Evolutionary conservation across 2,888 invertebrate genomes (phyloP), one percentile per base, ranked within the genome.

Genomic region (Eretmocerus hayati): DNA sequence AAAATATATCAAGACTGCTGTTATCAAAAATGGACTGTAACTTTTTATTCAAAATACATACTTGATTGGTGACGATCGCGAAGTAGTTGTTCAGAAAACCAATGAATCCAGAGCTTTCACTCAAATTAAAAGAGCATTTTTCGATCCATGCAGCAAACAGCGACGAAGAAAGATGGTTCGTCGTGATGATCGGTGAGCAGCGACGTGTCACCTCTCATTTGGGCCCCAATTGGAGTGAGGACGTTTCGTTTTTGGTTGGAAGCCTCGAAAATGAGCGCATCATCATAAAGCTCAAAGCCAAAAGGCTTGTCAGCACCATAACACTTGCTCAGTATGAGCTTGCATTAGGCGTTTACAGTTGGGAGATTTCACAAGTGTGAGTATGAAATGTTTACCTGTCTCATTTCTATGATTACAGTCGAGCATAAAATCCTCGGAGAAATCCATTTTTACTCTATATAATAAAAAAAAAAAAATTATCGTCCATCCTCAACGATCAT

Each of bases 221-320:
- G 13, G 64, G 62, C 30, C 58, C 67, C 2, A 62, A 65, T 4
- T 77, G 75, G 76, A 67, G 71, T 49, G 75, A 76, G 53, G 70
- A 73, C 45, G 69, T 72, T 38, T 76, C 76, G 19, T 77, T 77
- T 59, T 66, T 77, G 44, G 71, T 77, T 16, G 69, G 73, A 48
- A 62, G 69, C 26, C 61, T 75, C 50, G 68, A 70, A 21, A 69
- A 66, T 46, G 75, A 76, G 49, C 69, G 70, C 61, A 59, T 76
- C 31, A 59, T 60, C 36, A 64, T 77, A 37, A 77, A 77, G 58
- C 60, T 73, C 51, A 77, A 77, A 58, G 73, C 72, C 47, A 76
- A 75, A 57, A 63, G 75, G 37, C 66, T 77, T 41, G 66, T 77
- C 53, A 75, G 73, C 53, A 73, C 74, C 41, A 72, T 75, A 41